phyloP scores from a whole-genome alignment of 2,797 vertebrate genomes.

The Astyanax mexicanus region DNA sequence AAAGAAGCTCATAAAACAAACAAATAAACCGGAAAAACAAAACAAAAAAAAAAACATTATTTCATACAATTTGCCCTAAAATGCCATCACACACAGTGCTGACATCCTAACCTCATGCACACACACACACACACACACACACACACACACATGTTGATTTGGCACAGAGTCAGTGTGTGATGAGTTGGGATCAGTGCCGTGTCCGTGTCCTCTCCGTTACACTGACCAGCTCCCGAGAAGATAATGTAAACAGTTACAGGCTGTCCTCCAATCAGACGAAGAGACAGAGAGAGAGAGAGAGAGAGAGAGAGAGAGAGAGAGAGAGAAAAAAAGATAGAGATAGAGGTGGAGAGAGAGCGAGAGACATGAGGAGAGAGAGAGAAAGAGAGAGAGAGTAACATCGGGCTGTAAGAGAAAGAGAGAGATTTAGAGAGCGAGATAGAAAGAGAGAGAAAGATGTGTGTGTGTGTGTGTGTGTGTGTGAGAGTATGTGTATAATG shows the following conservation, averaged over 20 bases:
- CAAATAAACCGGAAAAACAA: too few species aligned
- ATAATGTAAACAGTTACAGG: slow-evolving; percentile 11
- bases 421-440: too few species aligned
- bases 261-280: slow-evolving; percentile 36
- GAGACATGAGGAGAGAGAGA: too few species aligned
- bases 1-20: slow-evolving; percentile 23
- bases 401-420: too few species aligned
- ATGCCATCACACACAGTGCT: slow-evolving; percentile 27
- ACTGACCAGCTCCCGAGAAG: slow-evolving; percentile 31
- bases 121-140: not conserved
- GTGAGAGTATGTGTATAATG: too few species aligned
- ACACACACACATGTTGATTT: slow-evolving; percentile 27
- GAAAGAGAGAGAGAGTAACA: too few species aligned
- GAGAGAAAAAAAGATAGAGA: slow-evolving; percentile 9
- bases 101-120: slow-evolving; percentile 37
- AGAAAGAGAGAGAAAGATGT: slow-evolving; percentile 5
- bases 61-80: not conserved
- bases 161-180: slow-evolving; percentile 35
- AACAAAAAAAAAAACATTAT: slow-evolving; percentile 11
- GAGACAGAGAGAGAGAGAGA: slow-evolving; percentile 27
- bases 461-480: too few species aligned
- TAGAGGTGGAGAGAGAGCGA: too few species aligned
- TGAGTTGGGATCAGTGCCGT: not conserved
- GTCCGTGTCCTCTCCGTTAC: slow-evolving; percentile 25
- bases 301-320: too few species aligned